A percentile compares a stretch with the other conserved stretches of the same genome.
Evolutionary conservation across 2,888 invertebrate genomes (phyloP).

Genomic region (Omphaloscelis lunosa): DNA sequence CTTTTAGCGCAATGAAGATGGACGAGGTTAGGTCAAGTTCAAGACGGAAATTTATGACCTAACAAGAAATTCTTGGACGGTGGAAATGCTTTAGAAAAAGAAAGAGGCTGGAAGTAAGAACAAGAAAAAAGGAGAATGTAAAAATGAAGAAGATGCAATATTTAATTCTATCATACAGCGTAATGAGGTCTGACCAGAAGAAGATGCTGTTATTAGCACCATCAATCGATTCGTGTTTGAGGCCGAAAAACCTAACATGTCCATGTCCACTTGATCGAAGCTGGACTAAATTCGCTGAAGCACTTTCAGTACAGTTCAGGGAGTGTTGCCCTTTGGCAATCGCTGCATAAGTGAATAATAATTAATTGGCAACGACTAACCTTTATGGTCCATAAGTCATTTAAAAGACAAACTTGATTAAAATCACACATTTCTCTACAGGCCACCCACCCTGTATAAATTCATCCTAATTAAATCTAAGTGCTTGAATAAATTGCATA

Average conservation of each 20-base stretch:
- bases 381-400: not conserved
- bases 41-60: not conserved
- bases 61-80: not conserved
- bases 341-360: not conserved
- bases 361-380: not conserved
- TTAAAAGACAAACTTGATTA: not conserved
- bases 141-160: not conserved
- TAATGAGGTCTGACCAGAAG: not conserved
- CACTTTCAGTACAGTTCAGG: not conserved
- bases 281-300: not conserved
- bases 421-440: not conserved
- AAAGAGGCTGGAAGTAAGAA: not conserved
- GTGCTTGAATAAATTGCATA: constrained; percentile 31
- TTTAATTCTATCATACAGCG: not conserved
- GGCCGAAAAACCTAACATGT: not conserved
- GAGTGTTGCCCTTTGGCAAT: not conserved
- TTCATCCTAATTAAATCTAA: constrained; percentile 42
- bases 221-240: constrained; percentile 2
- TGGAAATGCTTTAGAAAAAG: not conserved
- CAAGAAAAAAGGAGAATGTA: too few species aligned
- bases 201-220: constrained; percentile 6
- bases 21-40: not conserved
- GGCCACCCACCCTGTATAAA: constrained; percentile 19
- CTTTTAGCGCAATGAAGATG: not conserved
- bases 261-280: not conserved